A percentile compares a stretch with the other conserved stretches of the same genome.
Conservation (phyloP, 2,888 invertebrate species). For the Steromphala cineraria region DNA sequence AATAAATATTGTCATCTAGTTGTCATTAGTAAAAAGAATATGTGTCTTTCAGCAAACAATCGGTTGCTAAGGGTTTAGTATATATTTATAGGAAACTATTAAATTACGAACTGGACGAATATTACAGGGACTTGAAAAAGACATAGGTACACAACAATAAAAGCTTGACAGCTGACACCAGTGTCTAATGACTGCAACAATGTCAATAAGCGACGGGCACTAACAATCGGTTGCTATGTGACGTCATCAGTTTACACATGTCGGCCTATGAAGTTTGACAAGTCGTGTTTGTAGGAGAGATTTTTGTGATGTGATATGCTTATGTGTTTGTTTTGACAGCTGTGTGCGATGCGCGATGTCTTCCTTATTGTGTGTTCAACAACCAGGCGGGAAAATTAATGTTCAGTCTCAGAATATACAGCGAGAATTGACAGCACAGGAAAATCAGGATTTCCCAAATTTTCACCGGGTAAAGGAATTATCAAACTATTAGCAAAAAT, state of each 20-base stretch:
- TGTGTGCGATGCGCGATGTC: constrained; percentile 43
- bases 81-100: too few relatives aligned
- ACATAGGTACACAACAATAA: too few relatives aligned
- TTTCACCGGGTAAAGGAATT: neutral
- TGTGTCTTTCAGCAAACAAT: too few relatives aligned
- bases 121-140: too few relatives aligned
- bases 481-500: neutral
- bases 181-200: too few relatives aligned
- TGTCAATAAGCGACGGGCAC: neutral
- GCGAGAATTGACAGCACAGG: neutral
- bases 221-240: constrained; percentile 47
- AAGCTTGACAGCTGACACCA: too few relatives aligned
- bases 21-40: too few relatives aligned
- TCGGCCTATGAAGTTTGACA: constrained; percentile 34
- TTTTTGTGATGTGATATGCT: neutral
- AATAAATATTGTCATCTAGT: too few relatives aligned
- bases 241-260: constrained; percentile 64
- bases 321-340: neutral
- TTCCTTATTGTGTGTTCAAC: constrained; percentile 61
- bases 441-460: neutral
- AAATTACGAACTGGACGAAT: too few relatives aligned
- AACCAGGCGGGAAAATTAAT: constrained; percentile 57
- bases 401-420: constrained; percentile 47
- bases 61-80: too few relatives aligned
- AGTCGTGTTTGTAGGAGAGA: neutral